Evolutionary conservation across 2,888 invertebrate species (phyloP).

Genomic region (Mesorhabditis spiculigera): DNA sequence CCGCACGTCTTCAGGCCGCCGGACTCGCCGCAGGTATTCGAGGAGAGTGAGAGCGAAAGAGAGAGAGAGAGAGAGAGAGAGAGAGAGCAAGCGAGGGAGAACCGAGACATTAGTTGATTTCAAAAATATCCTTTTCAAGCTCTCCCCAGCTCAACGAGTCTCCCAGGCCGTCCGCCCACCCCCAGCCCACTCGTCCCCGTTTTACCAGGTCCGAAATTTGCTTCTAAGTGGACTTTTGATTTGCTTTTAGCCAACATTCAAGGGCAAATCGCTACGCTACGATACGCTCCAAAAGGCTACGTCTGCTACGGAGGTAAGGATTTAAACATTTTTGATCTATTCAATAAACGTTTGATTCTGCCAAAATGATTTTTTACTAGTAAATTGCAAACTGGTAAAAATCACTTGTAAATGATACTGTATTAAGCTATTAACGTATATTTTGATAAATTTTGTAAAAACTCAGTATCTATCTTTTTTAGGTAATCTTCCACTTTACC

Average conservation of each 20-base stretch:
- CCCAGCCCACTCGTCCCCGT: not conserved
- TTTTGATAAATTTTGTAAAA: no score
- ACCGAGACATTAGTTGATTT: no score
- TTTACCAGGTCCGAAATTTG: not conserved
- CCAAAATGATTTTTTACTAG: no score
- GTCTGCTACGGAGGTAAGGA: not conserved
- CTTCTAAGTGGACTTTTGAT: not conserved
- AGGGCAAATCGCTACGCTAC: not conserved
- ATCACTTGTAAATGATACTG: no score
- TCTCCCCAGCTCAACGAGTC: constrained; percentile 3
- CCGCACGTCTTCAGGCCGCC: not conserved
- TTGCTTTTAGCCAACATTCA: not conserved
- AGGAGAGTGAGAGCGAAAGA: no score
- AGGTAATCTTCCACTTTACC: constrained; percentile 5
- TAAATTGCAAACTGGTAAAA: no score
- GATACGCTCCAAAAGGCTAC: not conserved
- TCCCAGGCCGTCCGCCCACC: constrained; percentile 5
- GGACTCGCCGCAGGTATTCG: not conserved
- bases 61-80: no score
- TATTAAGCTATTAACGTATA: no score
- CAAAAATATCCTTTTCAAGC: no score
- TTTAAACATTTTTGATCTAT: no score
- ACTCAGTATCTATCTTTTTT: no score
- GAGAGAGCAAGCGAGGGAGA: not conserved
- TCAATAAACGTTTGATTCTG: no score